Conservation (phyloP, 2,113 vertebrate species). For the Trogon surrucura region DNA sequence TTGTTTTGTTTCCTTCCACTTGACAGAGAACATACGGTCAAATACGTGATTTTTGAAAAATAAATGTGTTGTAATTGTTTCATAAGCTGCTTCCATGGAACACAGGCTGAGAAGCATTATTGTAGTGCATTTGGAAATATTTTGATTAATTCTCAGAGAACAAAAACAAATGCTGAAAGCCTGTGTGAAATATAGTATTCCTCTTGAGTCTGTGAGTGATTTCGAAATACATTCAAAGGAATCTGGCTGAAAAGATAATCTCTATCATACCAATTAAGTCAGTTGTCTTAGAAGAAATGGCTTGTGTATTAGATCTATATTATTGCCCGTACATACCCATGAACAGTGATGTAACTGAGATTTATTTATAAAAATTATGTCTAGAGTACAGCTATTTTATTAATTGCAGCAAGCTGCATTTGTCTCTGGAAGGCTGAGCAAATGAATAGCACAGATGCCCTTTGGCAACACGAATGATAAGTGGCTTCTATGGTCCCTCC, state of each 20-base stretch:
- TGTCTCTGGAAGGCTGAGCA: neutral
- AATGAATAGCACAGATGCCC: neutral
- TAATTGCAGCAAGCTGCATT: neutral
- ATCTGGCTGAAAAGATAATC: neutral
- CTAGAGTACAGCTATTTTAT: neutral
- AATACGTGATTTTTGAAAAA: neutral
- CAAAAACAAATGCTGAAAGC: neutral
- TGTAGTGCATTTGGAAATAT: neutral
- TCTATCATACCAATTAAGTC: neutral
- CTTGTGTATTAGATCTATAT: neutral
- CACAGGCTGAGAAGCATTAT: neutral
- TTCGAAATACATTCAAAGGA: neutral
- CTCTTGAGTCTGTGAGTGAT: neutral
- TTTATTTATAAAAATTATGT: neutral
- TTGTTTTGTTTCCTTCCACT: neutral
- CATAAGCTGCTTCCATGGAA: neutral
- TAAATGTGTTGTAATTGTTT: neutral
- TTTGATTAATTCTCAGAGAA: neutral
- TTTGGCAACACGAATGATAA: slow-evolving; percentile 12
- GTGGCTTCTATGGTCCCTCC: neutral
- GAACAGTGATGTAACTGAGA: neutral
- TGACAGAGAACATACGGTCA: neutral
- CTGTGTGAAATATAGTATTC: neutral
- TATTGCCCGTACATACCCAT: neutral
- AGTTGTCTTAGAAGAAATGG: neutral